These are phyloP conservation scores for Corythornis vintsioides DNA, from an alignment of 2,113 vertebrate genomes.

Conservation along the genomic window DNA sequence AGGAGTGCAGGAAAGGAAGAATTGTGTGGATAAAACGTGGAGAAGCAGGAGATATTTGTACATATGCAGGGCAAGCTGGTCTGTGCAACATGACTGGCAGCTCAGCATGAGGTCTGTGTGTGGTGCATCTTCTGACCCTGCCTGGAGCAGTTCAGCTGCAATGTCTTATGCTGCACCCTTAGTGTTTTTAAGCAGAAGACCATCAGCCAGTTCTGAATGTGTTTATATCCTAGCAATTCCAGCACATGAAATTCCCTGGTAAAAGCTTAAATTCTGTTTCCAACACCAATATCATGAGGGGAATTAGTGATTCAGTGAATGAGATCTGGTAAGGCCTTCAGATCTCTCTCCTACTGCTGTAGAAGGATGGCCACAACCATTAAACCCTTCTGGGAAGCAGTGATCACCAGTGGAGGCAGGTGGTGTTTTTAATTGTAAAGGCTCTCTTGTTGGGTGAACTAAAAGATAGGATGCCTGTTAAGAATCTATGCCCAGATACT, in stretches of 20 bases:
- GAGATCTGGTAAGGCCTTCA: neutral
- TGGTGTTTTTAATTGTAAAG: neutral
- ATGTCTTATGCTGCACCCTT: neutral
- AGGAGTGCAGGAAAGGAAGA: neutral
- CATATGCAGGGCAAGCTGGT: neutral
- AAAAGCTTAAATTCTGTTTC: neutral
- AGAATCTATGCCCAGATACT: neutral
- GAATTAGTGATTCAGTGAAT: neutral
- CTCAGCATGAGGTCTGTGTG: neutral
- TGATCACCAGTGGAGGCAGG: rapidly evolving
- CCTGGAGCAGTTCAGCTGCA: neutral
- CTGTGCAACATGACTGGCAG: neutral
- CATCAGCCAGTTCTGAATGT: neutral
- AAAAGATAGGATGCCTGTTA: neutral
- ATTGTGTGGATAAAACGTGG: neutral
- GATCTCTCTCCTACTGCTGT: neutral
- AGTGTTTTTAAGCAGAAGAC: neutral
- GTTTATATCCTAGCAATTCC: neutral
- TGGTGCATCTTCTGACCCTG: neutral
- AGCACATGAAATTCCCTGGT: neutral
- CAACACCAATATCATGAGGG: neutral
- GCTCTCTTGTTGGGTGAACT: neutral
- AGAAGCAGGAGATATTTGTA: neutral
- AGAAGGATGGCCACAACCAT: neutral
- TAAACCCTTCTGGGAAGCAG: neutral